These are phyloP conservation scores for Cichlasoma orientale DNA, from an alignment of 2,797 vertebrate species.

Conservation along the genomic window DNA sequence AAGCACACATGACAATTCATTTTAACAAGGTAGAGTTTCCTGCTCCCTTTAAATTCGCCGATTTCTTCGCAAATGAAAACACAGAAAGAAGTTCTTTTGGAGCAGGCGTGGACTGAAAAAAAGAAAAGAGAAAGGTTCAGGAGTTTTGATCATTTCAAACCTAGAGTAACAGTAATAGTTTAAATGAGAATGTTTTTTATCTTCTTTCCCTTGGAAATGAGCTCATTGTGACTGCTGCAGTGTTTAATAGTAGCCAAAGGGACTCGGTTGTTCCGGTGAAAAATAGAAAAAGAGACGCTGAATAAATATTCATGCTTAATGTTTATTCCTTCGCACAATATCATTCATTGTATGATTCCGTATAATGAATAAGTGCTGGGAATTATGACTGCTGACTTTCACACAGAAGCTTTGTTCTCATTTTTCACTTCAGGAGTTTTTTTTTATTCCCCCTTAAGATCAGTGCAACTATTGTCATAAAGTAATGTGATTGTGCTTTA, in stretches of 20 bases:
- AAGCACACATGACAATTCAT: conserved; percentile 74
- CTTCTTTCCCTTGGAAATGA: conserved; percentile 51
- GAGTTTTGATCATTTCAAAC: conserved; percentile 73
- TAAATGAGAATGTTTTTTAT: conserved; percentile 60
- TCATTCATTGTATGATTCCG: conserved; percentile 28
- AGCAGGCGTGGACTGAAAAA: conserved; percentile 64
- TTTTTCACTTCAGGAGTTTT: conserved; percentile 16
- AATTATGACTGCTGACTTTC: conserved; percentile 14
- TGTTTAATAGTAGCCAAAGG: conserved; percentile 58
- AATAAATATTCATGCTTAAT: conserved; percentile 58
- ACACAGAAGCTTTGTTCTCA: not conserved
- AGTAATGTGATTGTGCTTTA: conserved; percentile 7
- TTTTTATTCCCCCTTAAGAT: conserved; percentile 14
- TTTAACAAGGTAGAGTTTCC: conserved; percentile 74
- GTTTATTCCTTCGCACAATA: conserved; percentile 43
- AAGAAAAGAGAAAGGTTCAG: conserved; percentile 36
- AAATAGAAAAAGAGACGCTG: conserved; percentile 56
- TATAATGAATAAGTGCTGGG: conserved; percentile 1
- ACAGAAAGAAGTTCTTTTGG: conserved; percentile 67
- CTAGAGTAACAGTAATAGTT: conserved; percentile 57
- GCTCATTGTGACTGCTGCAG: conserved; percentile 57
- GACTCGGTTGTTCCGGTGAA: conserved; percentile 45
- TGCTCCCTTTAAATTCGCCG: conserved; percentile 55
- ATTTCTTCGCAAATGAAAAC: conserved; percentile 74
- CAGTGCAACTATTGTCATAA: not conserved